These are phyloP conservation scores for Onthophagus sagittarius DNA, from an alignment of 2,888 invertebrate species.

Conservation along the genomic window DNA sequence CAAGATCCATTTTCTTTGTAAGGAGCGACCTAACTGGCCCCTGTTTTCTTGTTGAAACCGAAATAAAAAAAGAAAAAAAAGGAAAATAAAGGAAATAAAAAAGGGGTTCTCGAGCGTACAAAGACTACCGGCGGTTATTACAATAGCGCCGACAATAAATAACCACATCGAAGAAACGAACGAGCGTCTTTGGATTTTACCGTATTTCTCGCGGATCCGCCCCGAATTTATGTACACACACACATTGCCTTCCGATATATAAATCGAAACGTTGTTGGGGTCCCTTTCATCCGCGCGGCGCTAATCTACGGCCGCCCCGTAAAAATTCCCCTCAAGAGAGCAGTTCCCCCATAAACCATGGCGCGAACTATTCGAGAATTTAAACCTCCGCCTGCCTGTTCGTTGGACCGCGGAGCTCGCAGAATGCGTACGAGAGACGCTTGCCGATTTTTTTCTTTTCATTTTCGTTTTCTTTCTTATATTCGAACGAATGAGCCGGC, in stretches of 20 bases:
- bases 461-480: no score
- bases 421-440: not conserved
- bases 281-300: not conserved
- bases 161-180: not conserved
- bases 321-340: not conserved
- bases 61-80: no score
- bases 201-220: not conserved
- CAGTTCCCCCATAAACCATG: not conserved
- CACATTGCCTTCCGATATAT: not conserved
- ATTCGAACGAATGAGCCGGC: no score
- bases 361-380: not conserved
- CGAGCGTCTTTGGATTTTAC: not conserved
- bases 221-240: not conserved
- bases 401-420: not conserved
- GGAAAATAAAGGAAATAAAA: no score
- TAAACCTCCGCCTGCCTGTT: not conserved
- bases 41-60: no score
- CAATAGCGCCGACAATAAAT: not conserved
- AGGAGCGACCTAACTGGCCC: no score
- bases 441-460: no score
- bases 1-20: no score
- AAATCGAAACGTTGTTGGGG: not conserved
- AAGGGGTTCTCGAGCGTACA: not conserved
- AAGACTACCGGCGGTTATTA: not conserved
- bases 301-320: not conserved